These are phyloP conservation scores for Cerastis leucographa DNA, from an alignment of 2,888 invertebrate species.

Conservation along the genomic window DNA sequence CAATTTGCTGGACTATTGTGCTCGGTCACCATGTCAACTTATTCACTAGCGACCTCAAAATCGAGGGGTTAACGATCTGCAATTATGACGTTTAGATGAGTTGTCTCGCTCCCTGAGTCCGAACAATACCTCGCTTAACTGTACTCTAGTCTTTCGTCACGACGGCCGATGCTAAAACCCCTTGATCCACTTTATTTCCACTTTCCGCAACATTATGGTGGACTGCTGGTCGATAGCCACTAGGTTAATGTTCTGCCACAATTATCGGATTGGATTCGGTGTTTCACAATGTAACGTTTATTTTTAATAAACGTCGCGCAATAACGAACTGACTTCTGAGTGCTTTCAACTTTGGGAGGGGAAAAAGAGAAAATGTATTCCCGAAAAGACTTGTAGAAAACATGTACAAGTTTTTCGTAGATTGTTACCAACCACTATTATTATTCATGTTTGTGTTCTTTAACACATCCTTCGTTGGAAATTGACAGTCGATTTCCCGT, in stretches of 20 bases:
- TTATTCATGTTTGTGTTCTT: constrained; percentile 40
- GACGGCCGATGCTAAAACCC: constrained; percentile 70
- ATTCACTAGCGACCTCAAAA: constrained; percentile 67
- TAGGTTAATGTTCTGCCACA: constrained; percentile 74
- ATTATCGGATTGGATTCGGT: constrained; percentile 73
- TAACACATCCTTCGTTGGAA: constrained; percentile 30
- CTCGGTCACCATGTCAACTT: constrained; percentile 73
- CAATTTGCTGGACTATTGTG: constrained; percentile 52
- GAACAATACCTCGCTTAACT: constrained; percentile 80
- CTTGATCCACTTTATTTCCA: constrained; percentile 68
- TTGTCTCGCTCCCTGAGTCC: constrained; percentile 71
- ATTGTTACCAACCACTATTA: constrained; percentile 13
- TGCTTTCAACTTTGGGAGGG: constrained; percentile 39
- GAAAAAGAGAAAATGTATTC: constrained; percentile 5
- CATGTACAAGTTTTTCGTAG: not conserved
- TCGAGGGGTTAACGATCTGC: constrained; percentile 78
- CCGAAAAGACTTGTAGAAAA: constrained; percentile 13
- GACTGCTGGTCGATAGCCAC: constrained; percentile 63
- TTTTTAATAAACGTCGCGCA: constrained; percentile 65
- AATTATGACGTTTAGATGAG: constrained; percentile 73
- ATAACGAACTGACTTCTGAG: constrained; percentile 65
- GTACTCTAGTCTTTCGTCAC: constrained; percentile 76
- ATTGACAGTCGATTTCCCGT: constrained; percentile 45
- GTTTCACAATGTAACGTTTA: constrained; percentile 69
- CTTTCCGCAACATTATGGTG: constrained; percentile 66